Evolutionary conservation across 2,888 invertebrate species (phyloP).

Genomic region (Lissonota sp.): DNA sequence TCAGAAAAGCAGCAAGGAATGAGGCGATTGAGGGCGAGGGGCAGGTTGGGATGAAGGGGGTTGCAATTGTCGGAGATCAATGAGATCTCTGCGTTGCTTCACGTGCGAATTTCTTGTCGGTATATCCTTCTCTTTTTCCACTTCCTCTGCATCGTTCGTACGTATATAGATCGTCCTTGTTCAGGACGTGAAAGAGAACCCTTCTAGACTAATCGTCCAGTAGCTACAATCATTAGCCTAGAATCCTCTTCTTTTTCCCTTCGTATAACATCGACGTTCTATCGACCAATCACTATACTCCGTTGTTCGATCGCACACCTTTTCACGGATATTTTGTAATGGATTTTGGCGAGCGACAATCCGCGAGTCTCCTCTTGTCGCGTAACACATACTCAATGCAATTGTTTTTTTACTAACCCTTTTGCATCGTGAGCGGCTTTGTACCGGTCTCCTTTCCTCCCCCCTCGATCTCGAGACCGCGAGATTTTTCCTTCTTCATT

Average conservation of each 20-base stretch:
- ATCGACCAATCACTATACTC: background rate
- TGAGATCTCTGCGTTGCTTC: conserved; percentile 70
- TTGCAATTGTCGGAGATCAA: conserved; percentile 62
- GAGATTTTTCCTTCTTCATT: conserved; percentile 32
- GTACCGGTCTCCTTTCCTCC: conserved; percentile 13
- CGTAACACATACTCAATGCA: background rate
- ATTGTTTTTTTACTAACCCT: background rate
- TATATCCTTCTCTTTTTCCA: conserved; percentile 9
- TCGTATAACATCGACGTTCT: background rate
- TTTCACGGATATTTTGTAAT: too few species aligned
- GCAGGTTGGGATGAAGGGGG: too few species aligned
- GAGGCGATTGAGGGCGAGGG: background rate
- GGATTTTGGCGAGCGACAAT: too few species aligned
- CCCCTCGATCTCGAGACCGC: conserved; percentile 22
- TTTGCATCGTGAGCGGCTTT: background rate
- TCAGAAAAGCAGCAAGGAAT: conserved; percentile 4
- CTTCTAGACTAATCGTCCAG: conserved; percentile 20
- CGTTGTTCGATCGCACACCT: background rate
- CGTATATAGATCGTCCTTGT: conserved; percentile 8
- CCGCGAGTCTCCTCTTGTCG: background rate
- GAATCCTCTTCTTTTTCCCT: conserved; percentile 15
- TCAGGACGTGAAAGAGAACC: conserved; percentile 17
- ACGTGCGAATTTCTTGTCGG: conserved; percentile 72
- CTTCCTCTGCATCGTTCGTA: background rate
- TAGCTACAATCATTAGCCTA: conserved; percentile 10